These are phyloP conservation scores for Coracopsis vasa DNA, from an alignment of 2,113 vertebrate genomes.

Conservation along the genomic window DNA sequence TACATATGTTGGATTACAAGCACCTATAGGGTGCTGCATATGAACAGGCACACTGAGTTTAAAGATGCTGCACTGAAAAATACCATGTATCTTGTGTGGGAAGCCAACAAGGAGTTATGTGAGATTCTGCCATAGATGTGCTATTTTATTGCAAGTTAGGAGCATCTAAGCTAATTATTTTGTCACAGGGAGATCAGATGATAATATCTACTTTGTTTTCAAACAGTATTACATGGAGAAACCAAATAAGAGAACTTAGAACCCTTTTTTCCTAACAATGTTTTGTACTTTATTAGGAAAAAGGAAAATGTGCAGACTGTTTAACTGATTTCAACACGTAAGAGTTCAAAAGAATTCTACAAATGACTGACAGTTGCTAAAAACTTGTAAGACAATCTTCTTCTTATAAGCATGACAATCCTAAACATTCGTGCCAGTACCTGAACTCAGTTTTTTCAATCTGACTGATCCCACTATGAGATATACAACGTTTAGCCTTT, in stretches of 20 bases:
- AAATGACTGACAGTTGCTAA: background rate
- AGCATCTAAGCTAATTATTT: background rate
- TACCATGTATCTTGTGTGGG: background rate
- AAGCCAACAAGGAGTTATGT: rapidly evolving
- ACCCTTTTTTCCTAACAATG: background rate
- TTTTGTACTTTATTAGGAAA: background rate
- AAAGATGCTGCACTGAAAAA: background rate
- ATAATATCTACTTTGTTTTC: background rate
- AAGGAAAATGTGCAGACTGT: background rate
- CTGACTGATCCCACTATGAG: background rate
- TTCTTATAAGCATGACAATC: background rate
- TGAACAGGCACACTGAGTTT: background rate
- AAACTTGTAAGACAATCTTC: background rate
- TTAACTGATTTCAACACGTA: background rate
- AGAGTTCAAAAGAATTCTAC: background rate
- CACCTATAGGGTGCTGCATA: background rate
- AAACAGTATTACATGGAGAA: background rate
- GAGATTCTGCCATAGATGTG: background rate
- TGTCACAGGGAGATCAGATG: background rate
- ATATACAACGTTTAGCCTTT: background rate
- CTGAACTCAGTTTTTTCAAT: background rate
- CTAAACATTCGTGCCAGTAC: background rate
- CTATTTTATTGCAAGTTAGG: background rate
- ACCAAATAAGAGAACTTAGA: background rate
- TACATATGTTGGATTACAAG: background rate